Evolutionary conservation across 2,888 invertebrate genomes (phyloP).

Genomic region (Agriotes lineatus): DNA sequence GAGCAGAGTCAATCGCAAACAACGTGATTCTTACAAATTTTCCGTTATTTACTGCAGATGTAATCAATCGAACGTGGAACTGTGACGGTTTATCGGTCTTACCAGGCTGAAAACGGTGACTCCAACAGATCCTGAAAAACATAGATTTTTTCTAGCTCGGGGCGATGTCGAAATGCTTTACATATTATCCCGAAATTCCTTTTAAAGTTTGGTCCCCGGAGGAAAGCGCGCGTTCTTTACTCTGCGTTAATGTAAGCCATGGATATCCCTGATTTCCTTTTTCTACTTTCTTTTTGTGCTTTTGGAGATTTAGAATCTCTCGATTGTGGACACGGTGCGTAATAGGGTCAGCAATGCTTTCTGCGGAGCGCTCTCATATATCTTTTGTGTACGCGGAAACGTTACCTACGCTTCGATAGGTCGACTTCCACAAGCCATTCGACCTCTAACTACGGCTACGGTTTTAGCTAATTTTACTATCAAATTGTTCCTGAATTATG

Average conservation of each 20-base stretch:
- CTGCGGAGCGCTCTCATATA: background rate
- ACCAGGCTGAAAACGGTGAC: slow-evolving; percentile 1
- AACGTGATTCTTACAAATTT: slow-evolving; percentile 5
- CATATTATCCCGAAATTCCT: slow-evolving; percentile 18
- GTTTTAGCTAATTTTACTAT: background rate
- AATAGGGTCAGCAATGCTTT: slow-evolving; percentile 3
- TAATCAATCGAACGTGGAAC: background rate
- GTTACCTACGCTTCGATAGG: no score
- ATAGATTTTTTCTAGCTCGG: slow-evolving; percentile 1
- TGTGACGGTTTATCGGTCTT: no score
- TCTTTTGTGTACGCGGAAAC: background rate
- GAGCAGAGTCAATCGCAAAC: slow-evolving; percentile 3
- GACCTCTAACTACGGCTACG: background rate
- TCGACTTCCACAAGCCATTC: background rate
- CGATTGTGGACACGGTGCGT: background rate
- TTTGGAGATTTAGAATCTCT: slow-evolving; percentile 2
- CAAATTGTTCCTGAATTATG: background rate
- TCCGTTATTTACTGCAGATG: background rate
- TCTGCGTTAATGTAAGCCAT: slow-evolving; percentile 13
- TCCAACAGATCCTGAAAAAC: background rate
- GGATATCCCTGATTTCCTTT: slow-evolving; percentile 14
- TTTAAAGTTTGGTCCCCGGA: background rate
- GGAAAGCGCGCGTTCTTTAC: slow-evolving; percentile 7
- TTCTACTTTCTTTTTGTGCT: slow-evolving; percentile 6
- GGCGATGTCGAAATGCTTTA: slow-evolving; percentile 10